Evolutionary conservation across 2,888 invertebrate genomes (phyloP), one percentile per base, ranked within the genome.

Genomic region (Heliconius ethilla): DNA sequence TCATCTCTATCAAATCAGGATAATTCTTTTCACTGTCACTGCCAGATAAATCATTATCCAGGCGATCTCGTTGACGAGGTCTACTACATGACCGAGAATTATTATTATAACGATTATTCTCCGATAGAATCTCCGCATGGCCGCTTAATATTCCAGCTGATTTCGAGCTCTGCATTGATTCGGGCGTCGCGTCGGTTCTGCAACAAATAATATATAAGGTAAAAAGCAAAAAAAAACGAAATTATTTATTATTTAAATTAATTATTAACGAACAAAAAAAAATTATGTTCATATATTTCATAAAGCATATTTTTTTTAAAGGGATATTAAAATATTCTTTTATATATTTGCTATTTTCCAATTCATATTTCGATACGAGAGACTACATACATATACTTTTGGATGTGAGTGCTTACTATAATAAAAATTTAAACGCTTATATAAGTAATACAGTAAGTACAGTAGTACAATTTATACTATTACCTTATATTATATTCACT

Each of bases 401-500:
- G 2, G 3, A n/a, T 59, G 3, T 59, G 10, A 59, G n/a, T 59
- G 10, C n/a, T 59, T 3, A 25, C 13, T 62, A 62, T 13, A 6
- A 25, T 25, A 62, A 62, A 25, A 62, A 62, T 13, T n/a, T 13
- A 18, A 51, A 10, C 59, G n/a, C n/a, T 22, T 59, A n/a, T 59
- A 59, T 59, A n/a, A 59, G 11, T 59, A n/a, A 59, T n/a, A n/a
- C 59, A n/a, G 59, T 51, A 5, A 51, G 18, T 51, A 51, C 6
- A 18, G 51, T n/a, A 59, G 22, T 59, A 59, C n/a, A 59, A n/a
- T 59, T 59, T n/a, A 59, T 59, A n/a, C 10, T 59, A n/a, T 90
- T 93, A 96, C 96, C 96, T 95, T 84, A 95, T 88, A 83, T 94
- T 95, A 80, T 92, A 95, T 87, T 95, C 95, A 85, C 93, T 95